Base-by-base conservation (phyloP, 2,888 invertebrate genomes). In the Platycheirus rosarum region DNA sequence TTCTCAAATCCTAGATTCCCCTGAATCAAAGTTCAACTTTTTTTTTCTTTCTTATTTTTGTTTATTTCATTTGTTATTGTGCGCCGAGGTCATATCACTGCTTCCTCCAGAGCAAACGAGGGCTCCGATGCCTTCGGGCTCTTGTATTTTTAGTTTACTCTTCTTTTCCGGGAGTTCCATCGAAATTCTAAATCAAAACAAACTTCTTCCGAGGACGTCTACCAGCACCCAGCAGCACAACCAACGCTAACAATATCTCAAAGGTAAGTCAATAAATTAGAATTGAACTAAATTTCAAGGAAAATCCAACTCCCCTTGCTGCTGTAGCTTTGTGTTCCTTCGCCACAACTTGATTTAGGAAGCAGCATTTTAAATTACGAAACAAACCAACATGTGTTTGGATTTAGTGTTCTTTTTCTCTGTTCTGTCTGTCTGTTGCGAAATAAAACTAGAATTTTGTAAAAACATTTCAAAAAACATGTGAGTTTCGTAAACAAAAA, bases 101-200 rank as follows among this genome's bases (percentile, higher is more conserved):
- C 7, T 32, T 23, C 13, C 9, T 9, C 32, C 44, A 35, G 26
- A 23, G 44, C 26, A 7, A 51, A 57, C 14, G 55, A 42, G 57
- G 37, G 1, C 9, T 7, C 14, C 7, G 18, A 66, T 35, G 57
- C 71, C 73, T 60, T 46, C 66, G 66, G 60, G 77, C 23, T 32
- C 5, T 26, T 23, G 5, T 42, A 11, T 74, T 16, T 46, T 51
- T 32, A 23, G 20, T 63, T 63, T 57, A 23, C 8, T 48, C 70
- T 53, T 37, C 35, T 48, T 57, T 42, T 53, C 11, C 37, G 13
- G 5, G n/a, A n/a, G 37, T 29, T 65, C 51, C 2, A 51, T 68
- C 29, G 42, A 76, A 23, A 23, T 70, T 82, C 71, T 6, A 71
- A 82, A 82, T 44, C 82, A 82, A 82, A 82, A 82, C 77, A 82